A percentile compares a stretch with the other conserved stretches of the same genome.
Conservation (phyloP, 2,797 vertebrate species). For the Nyctalus aviator region DNA sequence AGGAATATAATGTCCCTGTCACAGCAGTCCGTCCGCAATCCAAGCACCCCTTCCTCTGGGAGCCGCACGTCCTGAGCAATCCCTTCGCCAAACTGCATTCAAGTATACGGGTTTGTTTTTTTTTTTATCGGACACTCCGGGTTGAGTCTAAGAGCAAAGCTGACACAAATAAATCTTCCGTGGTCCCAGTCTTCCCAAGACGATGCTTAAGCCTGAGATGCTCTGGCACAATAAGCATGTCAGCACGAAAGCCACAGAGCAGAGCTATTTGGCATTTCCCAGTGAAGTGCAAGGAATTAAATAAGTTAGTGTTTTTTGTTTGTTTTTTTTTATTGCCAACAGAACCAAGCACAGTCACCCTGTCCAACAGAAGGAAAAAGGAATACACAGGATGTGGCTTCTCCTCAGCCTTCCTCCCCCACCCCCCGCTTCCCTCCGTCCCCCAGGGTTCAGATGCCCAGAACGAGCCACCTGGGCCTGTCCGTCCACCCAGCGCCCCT, state of each 20-base stretch:
- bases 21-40: conserved; percentile 77
- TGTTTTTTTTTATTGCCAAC: conserved; percentile 85
- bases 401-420: conserved; percentile 31
- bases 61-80: conserved; percentile 85
- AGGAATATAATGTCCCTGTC: conserved; percentile 77
- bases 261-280: conserved; percentile 90
- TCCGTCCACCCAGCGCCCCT: background rate
- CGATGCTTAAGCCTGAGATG: conserved; percentile 70
- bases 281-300: conserved; percentile 90
- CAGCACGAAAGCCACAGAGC: conserved; percentile 87
- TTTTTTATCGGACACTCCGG: conserved; percentile 84
- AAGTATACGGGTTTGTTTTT: conserved; percentile 84
- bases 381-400: conserved; percentile 30
- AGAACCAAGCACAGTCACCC: conserved; percentile 85
- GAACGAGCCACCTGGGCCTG: conserved; percentile 65
- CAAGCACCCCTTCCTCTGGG: conserved; percentile 74
- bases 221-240: conserved; percentile 85
- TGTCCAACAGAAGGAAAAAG: conserved; percentile 80
- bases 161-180: conserved; percentile 80
- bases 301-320: conserved; percentile 85
- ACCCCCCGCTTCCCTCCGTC: fast-evolving
- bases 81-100: conserved; percentile 87
- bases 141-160: conserved; percentile 81
- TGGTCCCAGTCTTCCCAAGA: conserved; percentile 73
- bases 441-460: conserved; percentile 75